phyloP scores from a whole-genome alignment of 1,140 invertebrate species.

The Copidosoma floridanum region DNA sequence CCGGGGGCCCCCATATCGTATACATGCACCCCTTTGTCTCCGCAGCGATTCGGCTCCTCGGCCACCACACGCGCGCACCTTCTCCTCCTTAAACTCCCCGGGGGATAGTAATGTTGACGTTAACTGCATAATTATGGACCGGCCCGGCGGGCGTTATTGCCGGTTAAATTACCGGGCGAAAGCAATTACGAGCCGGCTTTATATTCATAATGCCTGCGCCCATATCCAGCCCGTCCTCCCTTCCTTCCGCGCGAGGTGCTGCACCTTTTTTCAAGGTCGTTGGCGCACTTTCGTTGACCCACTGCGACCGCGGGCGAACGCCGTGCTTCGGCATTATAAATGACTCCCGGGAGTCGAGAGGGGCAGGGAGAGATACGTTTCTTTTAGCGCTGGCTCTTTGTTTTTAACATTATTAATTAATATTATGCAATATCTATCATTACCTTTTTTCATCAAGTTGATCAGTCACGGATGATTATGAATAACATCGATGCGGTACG shows the following conservation, averaged over 20 bases:
- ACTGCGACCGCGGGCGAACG: background rate
- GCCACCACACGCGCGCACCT: too few relatives aligned
- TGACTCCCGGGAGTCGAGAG: too few relatives aligned
- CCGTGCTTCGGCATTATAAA: background rate
- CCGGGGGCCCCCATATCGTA: too few relatives aligned
- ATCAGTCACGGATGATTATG: too few relatives aligned
- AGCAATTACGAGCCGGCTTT: slow-evolving; percentile 47
- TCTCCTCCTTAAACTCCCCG: too few relatives aligned
- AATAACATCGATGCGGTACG: too few relatives aligned
- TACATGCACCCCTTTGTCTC: slow-evolving; percentile 11
- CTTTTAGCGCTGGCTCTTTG: too few relatives aligned
- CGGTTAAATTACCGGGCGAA: slow-evolving; percentile 46
- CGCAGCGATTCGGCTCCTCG: slow-evolving; percentile 15
- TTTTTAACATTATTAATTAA: too few relatives aligned
- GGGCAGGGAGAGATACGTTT: too few relatives aligned
- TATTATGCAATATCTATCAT: too few relatives aligned
- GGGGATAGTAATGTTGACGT: slow-evolving; percentile 50
- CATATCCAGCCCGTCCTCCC: slow-evolving; percentile 8
- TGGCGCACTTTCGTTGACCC: too few relatives aligned
- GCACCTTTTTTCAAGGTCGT: slow-evolving; percentile 21
- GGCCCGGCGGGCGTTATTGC: slow-evolving; percentile 46
- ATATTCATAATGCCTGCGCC: slow-evolving; percentile 45
- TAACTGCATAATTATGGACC: slow-evolving; percentile 54
- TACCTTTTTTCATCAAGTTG: too few relatives aligned
- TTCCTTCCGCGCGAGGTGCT: background rate